Evolutionary conservation across 2,113 vertebrate genomes (phyloP).

Genomic region (Perognathus longimembris): DNA sequence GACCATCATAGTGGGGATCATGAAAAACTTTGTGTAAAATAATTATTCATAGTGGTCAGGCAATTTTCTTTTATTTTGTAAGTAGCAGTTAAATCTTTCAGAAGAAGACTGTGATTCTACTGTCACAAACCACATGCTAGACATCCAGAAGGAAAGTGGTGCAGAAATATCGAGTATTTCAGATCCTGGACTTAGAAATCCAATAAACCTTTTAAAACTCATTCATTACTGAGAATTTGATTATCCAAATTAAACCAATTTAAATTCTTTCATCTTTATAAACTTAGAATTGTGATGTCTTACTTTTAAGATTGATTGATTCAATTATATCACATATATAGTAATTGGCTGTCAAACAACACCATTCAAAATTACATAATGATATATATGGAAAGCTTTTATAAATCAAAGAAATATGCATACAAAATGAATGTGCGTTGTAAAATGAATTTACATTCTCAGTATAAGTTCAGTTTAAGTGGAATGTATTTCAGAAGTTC

Average conservation of each 20-base stretch:
- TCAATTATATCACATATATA: neutral
- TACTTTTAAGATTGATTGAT: neutral
- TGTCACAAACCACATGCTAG: neutral
- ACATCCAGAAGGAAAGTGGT: neutral
- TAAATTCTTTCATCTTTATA: neutral
- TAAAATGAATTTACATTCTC: neutral
- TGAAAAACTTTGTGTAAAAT: too few species aligned
- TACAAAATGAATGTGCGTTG: neutral
- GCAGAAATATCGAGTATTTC: neutral
- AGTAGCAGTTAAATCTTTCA: neutral
- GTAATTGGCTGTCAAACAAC: neutral
- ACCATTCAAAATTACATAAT: neutral
- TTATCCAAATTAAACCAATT: neutral
- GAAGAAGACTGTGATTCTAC: neutral
- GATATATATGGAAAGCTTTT: neutral
- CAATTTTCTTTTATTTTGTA: too few species aligned
- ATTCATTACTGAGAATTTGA: neutral
- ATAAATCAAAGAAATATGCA: neutral
- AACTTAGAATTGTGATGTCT: neutral
- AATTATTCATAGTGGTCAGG: too few species aligned
- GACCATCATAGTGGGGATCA: too few species aligned
- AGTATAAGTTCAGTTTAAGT: neutral
- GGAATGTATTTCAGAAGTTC: neutral
- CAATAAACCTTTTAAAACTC: neutral
- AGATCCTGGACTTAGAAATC: too few species aligned